phyloP scores from a whole-genome alignment of 2,888 invertebrate species.

The Plebejus melissa region DNA sequence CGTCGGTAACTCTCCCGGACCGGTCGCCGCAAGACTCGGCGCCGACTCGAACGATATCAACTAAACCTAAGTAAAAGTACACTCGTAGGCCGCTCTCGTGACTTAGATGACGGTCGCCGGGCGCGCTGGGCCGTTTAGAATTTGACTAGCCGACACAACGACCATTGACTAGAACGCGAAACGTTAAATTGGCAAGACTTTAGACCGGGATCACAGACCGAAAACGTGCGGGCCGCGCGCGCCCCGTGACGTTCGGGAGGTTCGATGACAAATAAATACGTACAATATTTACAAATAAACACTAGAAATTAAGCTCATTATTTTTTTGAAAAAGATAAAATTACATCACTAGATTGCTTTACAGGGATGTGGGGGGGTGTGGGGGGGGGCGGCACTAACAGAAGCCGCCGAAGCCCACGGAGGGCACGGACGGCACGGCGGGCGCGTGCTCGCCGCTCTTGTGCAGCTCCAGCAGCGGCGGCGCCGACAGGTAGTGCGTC shows the following conservation, averaged over 20 bases:
- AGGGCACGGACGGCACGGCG: constrained; percentile 65
- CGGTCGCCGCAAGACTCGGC: constrained; percentile 47
- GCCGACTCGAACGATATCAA: constrained; percentile 46
- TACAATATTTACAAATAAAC: constrained; percentile 75
- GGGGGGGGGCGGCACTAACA: constrained; percentile 56
- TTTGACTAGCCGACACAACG: constrained; percentile 74
- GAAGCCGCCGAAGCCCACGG: constrained; percentile 74
- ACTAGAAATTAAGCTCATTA: constrained; percentile 71
- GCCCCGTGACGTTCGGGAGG: constrained; percentile 42
- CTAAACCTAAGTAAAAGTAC: constrained; percentile 60
- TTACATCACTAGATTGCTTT: constrained; percentile 55
- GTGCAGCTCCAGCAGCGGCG: constrained; percentile 68
- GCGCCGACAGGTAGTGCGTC: constrained; percentile 33
- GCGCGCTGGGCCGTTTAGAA: constrained; percentile 37
- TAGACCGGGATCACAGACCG: constrained; percentile 27
- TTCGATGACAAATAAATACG: constrained; percentile 63
- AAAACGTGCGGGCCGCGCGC: constrained; percentile 34
- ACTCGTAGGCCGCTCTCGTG: constrained; percentile 67
- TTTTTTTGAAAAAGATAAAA: constrained; percentile 56
- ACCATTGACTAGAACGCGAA: constrained; percentile 74
- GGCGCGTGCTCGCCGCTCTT: constrained; percentile 60
- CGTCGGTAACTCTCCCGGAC: constrained; percentile 55
- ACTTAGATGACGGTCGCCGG: constrained; percentile 56
- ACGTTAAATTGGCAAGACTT: constrained; percentile 69
- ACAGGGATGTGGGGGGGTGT: constrained; percentile 24